phyloP scores from a whole-genome alignment of 2,113 vertebrate species.

The Corydoras sp. region DNA sequence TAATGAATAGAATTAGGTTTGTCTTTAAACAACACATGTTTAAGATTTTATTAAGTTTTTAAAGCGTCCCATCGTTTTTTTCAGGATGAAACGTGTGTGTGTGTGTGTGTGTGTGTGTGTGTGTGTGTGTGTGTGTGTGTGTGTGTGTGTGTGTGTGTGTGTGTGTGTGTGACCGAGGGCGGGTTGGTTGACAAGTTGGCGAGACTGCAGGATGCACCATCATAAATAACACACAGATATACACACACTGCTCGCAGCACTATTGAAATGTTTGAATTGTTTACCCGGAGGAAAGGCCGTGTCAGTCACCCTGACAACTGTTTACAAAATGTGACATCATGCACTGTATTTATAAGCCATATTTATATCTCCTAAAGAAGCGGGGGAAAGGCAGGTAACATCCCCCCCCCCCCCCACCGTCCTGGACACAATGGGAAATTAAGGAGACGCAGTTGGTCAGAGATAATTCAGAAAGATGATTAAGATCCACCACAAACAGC shows the following conservation, averaged over 20 bases:
- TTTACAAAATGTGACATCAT: constrained; percentile 64
- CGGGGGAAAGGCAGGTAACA: constrained; percentile 1
- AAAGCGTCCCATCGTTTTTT: background rate
- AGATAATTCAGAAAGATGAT: background rate
- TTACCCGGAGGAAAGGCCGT: constrained; percentile 70
- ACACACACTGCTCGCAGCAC: constrained; percentile 52
- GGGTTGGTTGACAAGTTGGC: background rate
- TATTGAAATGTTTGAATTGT: constrained; percentile 67
- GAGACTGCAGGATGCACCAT: background rate
- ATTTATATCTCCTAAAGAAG: background rate
- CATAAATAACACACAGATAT: background rate
- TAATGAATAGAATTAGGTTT: too few species aligned
- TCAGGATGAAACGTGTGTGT: background rate
- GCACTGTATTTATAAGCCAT: constrained; percentile 46
- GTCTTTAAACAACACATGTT: background rate
- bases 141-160: constrained; percentile 1
- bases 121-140: background rate
- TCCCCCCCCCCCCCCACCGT: background rate
- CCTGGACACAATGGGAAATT: constrained; percentile 4
- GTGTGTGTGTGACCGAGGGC: background rate
- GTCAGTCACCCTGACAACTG: constrained; percentile 59
- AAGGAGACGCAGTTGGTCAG: background rate
- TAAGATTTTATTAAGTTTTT: background rate
- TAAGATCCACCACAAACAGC: constrained; percentile 4
- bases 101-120: background rate